Conservation (phyloP, 1,140 invertebrate genomes). For the Ceratosolen solmsi region DNA sequence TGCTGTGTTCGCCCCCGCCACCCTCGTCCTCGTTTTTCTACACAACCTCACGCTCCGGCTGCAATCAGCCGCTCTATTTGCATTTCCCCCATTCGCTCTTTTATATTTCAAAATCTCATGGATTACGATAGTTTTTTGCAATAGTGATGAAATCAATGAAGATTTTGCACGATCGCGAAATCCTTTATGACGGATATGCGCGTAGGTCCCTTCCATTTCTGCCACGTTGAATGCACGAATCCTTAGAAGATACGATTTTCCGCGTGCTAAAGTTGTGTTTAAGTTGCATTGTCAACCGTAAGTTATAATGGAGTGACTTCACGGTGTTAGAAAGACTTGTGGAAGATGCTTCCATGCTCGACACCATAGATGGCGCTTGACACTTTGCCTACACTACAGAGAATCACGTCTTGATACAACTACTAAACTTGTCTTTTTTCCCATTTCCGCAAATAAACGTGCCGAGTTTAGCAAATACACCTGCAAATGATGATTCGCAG, state of each 20-base stretch:
- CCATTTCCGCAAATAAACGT: not conserved
- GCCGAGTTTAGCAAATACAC: not conserved
- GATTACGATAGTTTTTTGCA: constrained; percentile 8
- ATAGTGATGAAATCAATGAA: constrained; percentile 22
- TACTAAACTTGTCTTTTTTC: not conserved
- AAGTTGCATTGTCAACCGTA: not conserved
- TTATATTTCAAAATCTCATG: constrained; percentile 36
- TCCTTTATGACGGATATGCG: not conserved
- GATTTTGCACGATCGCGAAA: not conserved
- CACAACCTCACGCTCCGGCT: constrained; percentile 42
- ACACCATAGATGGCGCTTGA: constrained; percentile 10
- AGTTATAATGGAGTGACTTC: not conserved
- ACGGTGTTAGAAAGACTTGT: not conserved
- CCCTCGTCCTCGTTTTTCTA: constrained; percentile 35
- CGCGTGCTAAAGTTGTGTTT: constrained; percentile 1
- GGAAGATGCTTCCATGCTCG: not conserved
- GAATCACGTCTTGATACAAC: not conserved
- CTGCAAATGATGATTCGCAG: not conserved
- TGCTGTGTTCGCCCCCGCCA: constrained; percentile 28
- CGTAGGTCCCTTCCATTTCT: no score
- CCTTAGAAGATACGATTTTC: not conserved
- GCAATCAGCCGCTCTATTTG: constrained; percentile 48
- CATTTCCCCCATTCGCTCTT: constrained; percentile 36
- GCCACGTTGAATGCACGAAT: no score
- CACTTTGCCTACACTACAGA: not conserved